phyloP scores from a whole-genome alignment of 2,113 vertebrate species.

The Macquaria australasica region DNA sequence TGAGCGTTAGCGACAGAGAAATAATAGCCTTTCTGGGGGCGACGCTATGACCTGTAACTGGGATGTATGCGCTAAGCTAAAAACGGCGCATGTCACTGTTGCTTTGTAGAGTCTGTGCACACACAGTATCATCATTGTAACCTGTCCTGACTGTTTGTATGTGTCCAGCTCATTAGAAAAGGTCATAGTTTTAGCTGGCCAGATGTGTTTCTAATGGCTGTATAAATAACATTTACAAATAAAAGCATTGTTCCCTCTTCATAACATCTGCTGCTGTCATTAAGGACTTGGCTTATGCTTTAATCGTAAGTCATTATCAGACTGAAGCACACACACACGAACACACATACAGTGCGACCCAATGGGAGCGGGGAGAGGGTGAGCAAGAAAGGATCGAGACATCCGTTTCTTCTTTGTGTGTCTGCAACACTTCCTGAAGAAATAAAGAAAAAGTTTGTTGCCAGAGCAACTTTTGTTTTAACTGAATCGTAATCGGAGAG shows the following conservation, averaged over 20 bases:
- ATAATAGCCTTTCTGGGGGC: conserved; percentile 51
- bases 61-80: conserved; percentile 24
- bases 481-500: conserved; percentile 43
- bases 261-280: conserved; percentile 76
- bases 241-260: conserved; percentile 64
- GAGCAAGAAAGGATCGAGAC: conserved; percentile 43
- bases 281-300: conserved; percentile 65
- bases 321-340: conserved; percentile 17
- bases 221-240: conserved; percentile 70
- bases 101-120: neutral
- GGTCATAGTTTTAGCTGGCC: conserved; percentile 48
- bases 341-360: conserved; percentile 14
- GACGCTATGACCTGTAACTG: conserved; percentile 56
- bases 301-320: conserved; percentile 70
- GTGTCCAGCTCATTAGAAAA: conserved; percentile 45
- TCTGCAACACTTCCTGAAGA: conserved; percentile 48
- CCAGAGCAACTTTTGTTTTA: conserved; percentile 48
- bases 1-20: conserved; percentile 31
- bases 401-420: conserved; percentile 48
- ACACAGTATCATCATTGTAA: neutral
- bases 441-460: conserved; percentile 68
- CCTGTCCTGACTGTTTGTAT: neutral
- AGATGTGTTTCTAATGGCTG: conserved; percentile 68
- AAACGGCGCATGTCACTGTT: conserved; percentile 12
- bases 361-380: conserved; percentile 22